Base-by-base conservation (phyloP, 2,113 vertebrate species). In the Ictalurus furcatus region DNA sequence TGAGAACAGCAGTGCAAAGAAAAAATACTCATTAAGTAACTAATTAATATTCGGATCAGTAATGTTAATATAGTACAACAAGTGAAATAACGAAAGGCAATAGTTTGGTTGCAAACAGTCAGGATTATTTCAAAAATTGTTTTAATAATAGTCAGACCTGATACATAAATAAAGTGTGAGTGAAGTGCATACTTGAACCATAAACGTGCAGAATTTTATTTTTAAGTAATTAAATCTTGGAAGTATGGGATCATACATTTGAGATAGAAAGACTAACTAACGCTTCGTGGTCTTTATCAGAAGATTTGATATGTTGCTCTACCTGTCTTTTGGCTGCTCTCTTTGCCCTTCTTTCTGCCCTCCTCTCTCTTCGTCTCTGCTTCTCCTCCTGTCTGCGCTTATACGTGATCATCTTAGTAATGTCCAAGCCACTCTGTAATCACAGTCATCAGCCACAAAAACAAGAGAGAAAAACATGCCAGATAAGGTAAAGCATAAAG, bases 331-430 rank as follows among this genome's bases (percentile, higher is more conserved):
- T 95, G 71, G 94, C 95, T 69, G 93, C 93, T 89, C 95, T 96
- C 93, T 93, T 95, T 23, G 95, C 95, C 90, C 95, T 93, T 89
- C 96, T 97, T 91, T 95, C 95, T 0, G 93, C 93, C 84, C 94
- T 95, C 86, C 93, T 97, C 91, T 97, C 93, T 90, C 95, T 94
- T 28, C 95, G 95, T 90, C 95, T 96, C 93, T 96, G 94, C 92
- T 97, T 98, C 90, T 93, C 96, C 88, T 97, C 94, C 81, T 96
- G 94, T 88, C 97, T 97, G 92, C 95, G 97, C 93, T 99, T 99
- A 89, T 96, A 97, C 59, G 95, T 91, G 5, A 99, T 96, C 92
- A 99, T 96, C 89, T 92, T 94, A 81, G 97, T 95, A 25, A 99
- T 97, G 0, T 99, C 93, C 40, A 98, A 92, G 3, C 98, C 98